Evolutionary conservation across 2,797 vertebrate genomes (phyloP).

Genomic region (Pteropus rufus): DNA sequence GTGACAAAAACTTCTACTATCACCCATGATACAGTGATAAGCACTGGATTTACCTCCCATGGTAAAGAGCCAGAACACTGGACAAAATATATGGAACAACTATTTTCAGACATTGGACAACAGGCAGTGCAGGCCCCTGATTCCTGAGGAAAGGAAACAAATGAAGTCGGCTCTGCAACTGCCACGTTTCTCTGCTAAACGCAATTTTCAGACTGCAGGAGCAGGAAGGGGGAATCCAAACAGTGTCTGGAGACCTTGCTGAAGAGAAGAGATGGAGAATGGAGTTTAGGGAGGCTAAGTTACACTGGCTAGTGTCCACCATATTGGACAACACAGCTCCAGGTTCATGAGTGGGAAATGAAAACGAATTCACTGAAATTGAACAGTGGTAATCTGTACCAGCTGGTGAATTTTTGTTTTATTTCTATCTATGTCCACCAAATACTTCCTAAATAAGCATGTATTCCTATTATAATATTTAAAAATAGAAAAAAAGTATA

Average conservation of each 20-base stretch:
- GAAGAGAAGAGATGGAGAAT: neutral
- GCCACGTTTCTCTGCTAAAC: neutral
- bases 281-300: neutral
- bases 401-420: neutral
- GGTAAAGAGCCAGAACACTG: neutral
- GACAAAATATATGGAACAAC: neutral
- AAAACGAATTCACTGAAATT: neutral
- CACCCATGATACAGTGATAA: neutral
- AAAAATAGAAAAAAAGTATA: neutral
- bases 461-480: neutral
- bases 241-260: neutral
- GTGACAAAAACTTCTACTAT: neutral
- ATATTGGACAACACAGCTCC: neutral
- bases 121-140: neutral
- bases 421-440: neutral
- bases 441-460: neutral
- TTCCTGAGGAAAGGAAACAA: neutral
- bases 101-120: neutral
- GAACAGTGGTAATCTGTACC: neutral
- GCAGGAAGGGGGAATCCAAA: neutral
- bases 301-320: neutral
- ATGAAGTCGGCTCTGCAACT: neutral
- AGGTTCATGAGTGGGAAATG: neutral
- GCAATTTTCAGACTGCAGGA: neutral
- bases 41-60: neutral